Conservation (phyloP, 1,140 invertebrate genomes). For the Zaprionus gabonicus region DNA sequence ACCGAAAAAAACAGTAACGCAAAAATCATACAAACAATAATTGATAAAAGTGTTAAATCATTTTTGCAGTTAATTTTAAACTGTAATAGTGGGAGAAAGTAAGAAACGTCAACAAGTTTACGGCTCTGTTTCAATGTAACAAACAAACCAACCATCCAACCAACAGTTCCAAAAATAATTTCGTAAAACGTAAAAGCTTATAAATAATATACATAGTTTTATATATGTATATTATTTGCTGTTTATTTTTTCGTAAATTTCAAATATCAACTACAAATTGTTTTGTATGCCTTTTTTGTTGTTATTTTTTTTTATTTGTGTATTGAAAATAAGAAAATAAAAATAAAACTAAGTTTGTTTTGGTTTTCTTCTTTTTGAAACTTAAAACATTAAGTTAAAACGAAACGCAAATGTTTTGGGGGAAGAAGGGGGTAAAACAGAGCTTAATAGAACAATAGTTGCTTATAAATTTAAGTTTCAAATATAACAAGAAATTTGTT, state of each 20-base stretch:
- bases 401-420: constrained; percentile 54
- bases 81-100: constrained; percentile 9
- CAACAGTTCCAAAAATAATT: constrained; percentile 45
- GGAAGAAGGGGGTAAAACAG: constrained; percentile 29
- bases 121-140: constrained; percentile 44
- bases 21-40: constrained; percentile 3
- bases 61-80: constrained; percentile 1
- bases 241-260: constrained; percentile 46
- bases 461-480: constrained; percentile 81
- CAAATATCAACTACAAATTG: constrained; percentile 64
- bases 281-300: constrained; percentile 53
- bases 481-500: constrained; percentile 80
- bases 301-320: constrained; percentile 28
- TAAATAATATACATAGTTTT: constrained; percentile 59
- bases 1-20: constrained; percentile 15
- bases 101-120: constrained; percentile 50
- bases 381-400: constrained; percentile 57
- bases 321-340: constrained; percentile 47
- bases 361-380: constrained; percentile 32
- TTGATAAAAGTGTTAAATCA: not conserved
- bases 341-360: constrained; percentile 41
- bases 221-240: constrained; percentile 47
- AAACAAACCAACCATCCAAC: constrained; percentile 51
- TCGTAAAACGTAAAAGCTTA: constrained; percentile 42
- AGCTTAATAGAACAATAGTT: constrained; percentile 76